phyloP scores from a whole-genome alignment of 2,113 vertebrate species.

The Labeo catla region DNA sequence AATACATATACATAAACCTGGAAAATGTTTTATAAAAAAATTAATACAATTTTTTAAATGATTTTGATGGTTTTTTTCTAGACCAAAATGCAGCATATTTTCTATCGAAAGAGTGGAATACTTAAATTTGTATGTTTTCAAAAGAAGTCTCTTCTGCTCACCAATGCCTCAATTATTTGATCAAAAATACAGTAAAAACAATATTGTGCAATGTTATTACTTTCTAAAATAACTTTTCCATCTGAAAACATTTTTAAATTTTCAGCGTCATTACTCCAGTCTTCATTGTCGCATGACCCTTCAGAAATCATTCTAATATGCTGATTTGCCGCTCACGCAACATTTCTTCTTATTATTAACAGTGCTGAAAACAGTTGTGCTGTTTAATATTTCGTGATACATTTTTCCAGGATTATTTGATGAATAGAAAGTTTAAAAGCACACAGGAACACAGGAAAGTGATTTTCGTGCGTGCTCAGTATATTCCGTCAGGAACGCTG shows the following conservation, averaged over 20 bases:
- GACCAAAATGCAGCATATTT: too few relatives aligned
- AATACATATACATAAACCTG: too few relatives aligned
- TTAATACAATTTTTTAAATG: too few relatives aligned
- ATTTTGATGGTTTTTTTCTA: too few relatives aligned
- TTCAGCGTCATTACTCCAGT: neutral
- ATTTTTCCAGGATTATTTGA: neutral
- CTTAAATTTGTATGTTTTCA: neutral
- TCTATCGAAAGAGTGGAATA: too few relatives aligned
- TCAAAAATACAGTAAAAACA: neutral
- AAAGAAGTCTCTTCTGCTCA: too few relatives aligned
- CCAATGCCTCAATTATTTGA: neutral
- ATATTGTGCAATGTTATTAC: neutral
- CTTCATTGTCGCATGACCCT: neutral
- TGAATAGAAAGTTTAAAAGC: neutral
- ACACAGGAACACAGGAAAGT: constrained; percentile 9
- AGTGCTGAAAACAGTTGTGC: neutral
- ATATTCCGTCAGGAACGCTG: constrained; percentile 6
- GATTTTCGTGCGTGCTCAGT: constrained; percentile 2
- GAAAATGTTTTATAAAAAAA: too few relatives aligned
- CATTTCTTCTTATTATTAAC: neutral
- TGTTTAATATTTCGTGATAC: neutral
- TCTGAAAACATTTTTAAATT: neutral
- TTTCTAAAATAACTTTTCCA: neutral
- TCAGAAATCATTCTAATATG: neutral
- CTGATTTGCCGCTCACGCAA: neutral